phyloP scores from a whole-genome alignment of 2,888 invertebrate genomes.

The Pollenia angustigena region DNA sequence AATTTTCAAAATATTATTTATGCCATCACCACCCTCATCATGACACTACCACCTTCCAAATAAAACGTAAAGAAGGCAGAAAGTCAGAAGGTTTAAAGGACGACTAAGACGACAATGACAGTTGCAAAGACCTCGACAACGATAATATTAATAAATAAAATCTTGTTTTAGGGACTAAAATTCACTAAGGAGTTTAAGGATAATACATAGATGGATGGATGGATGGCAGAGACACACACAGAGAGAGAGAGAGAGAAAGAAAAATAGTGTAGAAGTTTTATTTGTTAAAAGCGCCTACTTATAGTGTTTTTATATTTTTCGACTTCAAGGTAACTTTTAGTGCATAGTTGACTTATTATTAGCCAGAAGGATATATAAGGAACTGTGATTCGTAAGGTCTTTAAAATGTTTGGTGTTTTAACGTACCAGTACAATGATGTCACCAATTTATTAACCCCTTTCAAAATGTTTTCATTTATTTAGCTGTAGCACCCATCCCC shows the following conservation, averaged over 20 bases:
- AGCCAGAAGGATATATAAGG: slow-evolving; percentile 22
- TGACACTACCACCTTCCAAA: neutral
- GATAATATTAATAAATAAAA: slow-evolving; percentile 70
- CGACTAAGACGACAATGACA: slow-evolving; percentile 48
- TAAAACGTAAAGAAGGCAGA: slow-evolving; percentile 8
- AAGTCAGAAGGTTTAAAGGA: slow-evolving; percentile 30
- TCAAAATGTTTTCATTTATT: neutral
- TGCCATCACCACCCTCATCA: slow-evolving; percentile 45
- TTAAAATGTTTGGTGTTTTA: slow-evolving; percentile 42
- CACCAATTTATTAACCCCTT: slow-evolving; percentile 67
- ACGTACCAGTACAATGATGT: slow-evolving; percentile 71
- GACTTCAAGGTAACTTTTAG: neutral
- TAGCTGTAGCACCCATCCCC: slow-evolving; percentile 30
- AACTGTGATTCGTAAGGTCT: slow-evolving; percentile 48
- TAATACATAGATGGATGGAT: neutral
- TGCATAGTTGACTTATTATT: slow-evolving; percentile 18
- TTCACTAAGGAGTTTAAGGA: slow-evolving; percentile 1
- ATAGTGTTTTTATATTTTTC: slow-evolving; percentile 43
- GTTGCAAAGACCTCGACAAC: slow-evolving; percentile 26
- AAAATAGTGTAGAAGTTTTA: slow-evolving; percentile 30
- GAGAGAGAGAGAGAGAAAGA: too few relatives aligned
- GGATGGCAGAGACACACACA: neutral
- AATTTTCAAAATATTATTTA: slow-evolving; percentile 73
- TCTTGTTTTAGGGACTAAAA: slow-evolving; percentile 42
- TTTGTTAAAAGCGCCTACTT: slow-evolving; percentile 60